Percentiles rank a stretch among this genome's conserved stretches.
phyloP scores from a whole-genome alignment of 2,113 vertebrate species.

The Lophotis ruficrista region DNA sequence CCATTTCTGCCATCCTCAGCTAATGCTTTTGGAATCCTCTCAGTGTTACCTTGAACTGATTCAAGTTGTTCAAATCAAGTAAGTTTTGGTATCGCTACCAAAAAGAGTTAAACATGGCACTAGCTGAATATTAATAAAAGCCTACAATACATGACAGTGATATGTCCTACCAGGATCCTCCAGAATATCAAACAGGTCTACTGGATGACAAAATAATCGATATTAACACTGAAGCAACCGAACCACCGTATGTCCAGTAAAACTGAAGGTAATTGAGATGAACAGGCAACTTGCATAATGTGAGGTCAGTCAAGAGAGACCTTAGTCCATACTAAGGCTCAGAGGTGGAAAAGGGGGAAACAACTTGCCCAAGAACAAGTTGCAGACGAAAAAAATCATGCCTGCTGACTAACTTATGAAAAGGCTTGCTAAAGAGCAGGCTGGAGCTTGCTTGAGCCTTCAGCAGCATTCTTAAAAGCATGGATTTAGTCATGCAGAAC shows the following conservation, averaged over 20 bases:
- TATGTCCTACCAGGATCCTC: not conserved
- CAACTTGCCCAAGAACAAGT: not conserved
- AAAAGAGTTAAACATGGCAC: not conserved
- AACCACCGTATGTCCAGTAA: not conserved
- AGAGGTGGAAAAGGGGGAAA: not conserved
- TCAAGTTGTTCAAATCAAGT: not conserved
- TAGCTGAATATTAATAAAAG: not conserved
- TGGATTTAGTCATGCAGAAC: not conserved
- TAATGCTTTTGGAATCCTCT: not conserved
- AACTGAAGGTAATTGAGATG: not conserved
- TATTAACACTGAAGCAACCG: not conserved
- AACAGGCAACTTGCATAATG: not conserved
- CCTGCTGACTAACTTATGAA: not conserved
- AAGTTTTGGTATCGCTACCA: not conserved
- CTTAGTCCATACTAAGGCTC: not conserved
- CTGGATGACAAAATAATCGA: rapidly evolving
- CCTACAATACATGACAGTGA: not conserved
- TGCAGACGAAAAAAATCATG: not conserved
- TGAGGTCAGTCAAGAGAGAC: not conserved
- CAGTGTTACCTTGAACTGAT: not conserved
- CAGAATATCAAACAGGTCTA: not conserved
- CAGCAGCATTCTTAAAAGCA: not conserved
- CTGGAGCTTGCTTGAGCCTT: not conserved
- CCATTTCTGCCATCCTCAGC: not conserved
- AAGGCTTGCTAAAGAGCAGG: not conserved